Conservation (phyloP, 2,113 vertebrate species). For the Lagopus leucura region DNA sequence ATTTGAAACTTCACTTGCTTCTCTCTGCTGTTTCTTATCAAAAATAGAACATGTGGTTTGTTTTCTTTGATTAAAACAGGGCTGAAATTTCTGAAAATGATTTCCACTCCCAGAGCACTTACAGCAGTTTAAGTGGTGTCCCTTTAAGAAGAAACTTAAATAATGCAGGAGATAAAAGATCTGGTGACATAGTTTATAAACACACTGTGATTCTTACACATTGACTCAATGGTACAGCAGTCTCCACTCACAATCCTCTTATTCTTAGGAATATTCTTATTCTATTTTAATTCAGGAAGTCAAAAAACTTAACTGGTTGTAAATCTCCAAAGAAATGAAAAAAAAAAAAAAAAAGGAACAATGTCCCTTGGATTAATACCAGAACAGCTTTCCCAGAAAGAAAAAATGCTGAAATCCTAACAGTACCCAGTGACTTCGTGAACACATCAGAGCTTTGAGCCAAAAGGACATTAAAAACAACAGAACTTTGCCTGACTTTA, state of each 20-base stretch:
- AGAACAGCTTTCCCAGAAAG: conserved; percentile 52
- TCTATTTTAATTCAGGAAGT: conserved; percentile 1
- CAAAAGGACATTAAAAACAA: conserved; percentile 20
- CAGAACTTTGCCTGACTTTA: conserved; percentile 18
- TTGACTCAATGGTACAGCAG: background rate
- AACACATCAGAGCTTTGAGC: conserved; percentile 3
- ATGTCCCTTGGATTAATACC: conserved; percentile 37
- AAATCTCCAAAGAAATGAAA: background rate
- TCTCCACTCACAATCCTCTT: background rate
- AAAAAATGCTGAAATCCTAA: background rate
- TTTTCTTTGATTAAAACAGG: background rate
- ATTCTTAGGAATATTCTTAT: background rate
- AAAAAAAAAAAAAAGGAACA: conserved; percentile 4
- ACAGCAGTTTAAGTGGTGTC: background rate
- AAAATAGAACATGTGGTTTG: background rate
- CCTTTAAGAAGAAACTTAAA: conserved; percentile 3
- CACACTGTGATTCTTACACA: background rate
- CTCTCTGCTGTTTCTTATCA: background rate
- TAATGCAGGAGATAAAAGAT: background rate
- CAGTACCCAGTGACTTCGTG: background rate
- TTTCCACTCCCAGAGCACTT: background rate
- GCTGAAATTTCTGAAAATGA: background rate
- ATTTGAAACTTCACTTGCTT: background rate
- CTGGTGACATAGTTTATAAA: background rate
- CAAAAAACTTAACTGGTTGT: conserved; percentile 47